Evolutionary conservation across 2,888 invertebrate genomes (phyloP).

Genomic region (Beris chalybata): DNA sequence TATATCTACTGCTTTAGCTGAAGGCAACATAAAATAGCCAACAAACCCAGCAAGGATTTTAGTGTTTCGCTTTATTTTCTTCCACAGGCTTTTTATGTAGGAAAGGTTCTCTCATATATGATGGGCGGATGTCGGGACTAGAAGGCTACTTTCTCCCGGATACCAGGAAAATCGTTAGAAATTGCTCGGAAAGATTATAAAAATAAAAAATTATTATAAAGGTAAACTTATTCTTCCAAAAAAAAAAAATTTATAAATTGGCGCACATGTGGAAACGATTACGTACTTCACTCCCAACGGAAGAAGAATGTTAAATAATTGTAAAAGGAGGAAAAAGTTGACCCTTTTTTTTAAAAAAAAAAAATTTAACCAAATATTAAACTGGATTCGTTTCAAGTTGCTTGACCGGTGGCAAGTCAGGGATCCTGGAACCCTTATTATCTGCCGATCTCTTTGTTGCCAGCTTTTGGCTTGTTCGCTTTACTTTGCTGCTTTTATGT

Average conservation of each 20-base stretch:
- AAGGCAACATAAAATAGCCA: no score
- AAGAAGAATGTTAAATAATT: neutral
- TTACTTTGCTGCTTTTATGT: constrained; percentile 19
- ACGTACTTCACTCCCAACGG: constrained; percentile 19
- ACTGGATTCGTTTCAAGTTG: constrained; percentile 25
- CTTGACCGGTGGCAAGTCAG: constrained; percentile 24
- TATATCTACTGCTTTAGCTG: neutral
- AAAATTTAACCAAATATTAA: constrained; percentile 9
- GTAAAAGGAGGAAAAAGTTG: neutral
- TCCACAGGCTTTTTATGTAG: no score
- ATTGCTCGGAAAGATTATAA: constrained; percentile 9
- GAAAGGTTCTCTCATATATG: no score
- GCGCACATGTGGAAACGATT: constrained; percentile 35
- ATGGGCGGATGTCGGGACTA: no score
- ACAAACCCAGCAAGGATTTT: no score
- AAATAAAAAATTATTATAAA: neutral
- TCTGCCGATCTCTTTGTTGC: constrained; percentile 13
- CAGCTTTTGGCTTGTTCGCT: constrained; percentile 18
- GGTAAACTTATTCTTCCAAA: constrained; percentile 10
- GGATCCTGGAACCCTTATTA: constrained; percentile 4
- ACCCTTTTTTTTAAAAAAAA: neutral
- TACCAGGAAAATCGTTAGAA: neutral
- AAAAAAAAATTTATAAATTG: constrained; percentile 21
- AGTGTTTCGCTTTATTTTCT: no score
- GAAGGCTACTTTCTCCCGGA: no score